Evolutionary conservation across 2,113 vertebrate species (phyloP), one percentile per base, ranked within the genome.

Genomic region (Trichechus manatus): DNA sequence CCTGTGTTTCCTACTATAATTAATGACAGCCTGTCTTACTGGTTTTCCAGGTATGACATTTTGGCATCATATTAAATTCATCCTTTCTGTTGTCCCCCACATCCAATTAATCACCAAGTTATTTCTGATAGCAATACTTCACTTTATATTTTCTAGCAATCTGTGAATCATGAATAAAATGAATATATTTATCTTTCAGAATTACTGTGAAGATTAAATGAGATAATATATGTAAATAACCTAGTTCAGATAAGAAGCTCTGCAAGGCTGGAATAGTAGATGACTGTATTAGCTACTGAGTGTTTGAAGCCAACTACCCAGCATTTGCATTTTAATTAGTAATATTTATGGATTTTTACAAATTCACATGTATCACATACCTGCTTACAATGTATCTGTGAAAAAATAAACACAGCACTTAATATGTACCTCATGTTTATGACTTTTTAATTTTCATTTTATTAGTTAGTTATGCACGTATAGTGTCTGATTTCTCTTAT

Each of bases 151-250:
- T 68, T 83, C 44, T 87, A 84, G 25, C 17, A 81, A 44, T 53
- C 29, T 66, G 47, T 87, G 29, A 84, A 22, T 44, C 27, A 56
- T 74, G 20, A 78, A 79, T 87, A 6, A 84, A 92, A 61, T 68
- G 72, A 87, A 59, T 80, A 61, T 64, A 72, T 66, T 84, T 87
- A 86, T 78, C 31, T 87, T 96, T 72, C 27, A 90, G 81, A 97
- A 72, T 79, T 91, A 84, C 78, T 66, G 33, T 56, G 47, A 87
- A 44, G 14, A 56, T 81, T n/a, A 88, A 94, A 84, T 68, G 56
- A 87, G 53, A 83, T 64, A 90, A 82, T 25, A 3, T 14, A 20
- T 25, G 9, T 74, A 39, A 74, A 74, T 74, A 36, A 74, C 29
- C 70, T 74, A 39, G 3, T 9, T 42, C 59, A 91, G 25, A 85